phyloP scores from a whole-genome alignment of 2,888 invertebrate species.

The Lamellibrachia columna region DNA sequence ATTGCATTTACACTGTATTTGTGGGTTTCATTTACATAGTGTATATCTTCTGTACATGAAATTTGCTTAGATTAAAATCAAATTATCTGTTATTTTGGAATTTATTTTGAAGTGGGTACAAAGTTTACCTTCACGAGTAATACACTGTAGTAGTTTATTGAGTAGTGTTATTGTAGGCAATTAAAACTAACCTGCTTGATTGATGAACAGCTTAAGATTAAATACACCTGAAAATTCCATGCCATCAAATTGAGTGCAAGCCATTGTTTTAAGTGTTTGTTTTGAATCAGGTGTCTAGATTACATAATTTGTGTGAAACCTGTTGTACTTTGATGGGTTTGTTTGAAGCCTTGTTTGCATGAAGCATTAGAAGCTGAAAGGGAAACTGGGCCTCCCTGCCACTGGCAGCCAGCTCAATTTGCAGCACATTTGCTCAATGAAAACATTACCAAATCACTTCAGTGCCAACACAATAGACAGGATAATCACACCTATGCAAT shows the following conservation, averaged over 20 bases:
- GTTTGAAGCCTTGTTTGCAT: neutral
- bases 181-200: neutral
- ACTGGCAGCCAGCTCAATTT: neutral
- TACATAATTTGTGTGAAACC: neutral
- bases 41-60: neutral
- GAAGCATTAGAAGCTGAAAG: neutral
- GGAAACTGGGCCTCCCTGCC: neutral
- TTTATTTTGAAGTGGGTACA: neutral
- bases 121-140: neutral
- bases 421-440: conserved; percentile 4
- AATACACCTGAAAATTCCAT: neutral
- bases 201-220: neutral
- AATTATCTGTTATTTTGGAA: neutral
- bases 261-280: conserved; percentile 6
- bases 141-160: neutral
- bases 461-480: neutral
- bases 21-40: neutral
- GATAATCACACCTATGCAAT: neutral
- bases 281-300: conserved; percentile 1
- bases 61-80: neutral
- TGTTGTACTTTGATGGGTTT: conserved; percentile 1
- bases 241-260: neutral
- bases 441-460: neutral
- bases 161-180: neutral
- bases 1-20: neutral